These are phyloP conservation scores for Penaeus monodon DNA, from an alignment of 2,888 invertebrate species.

Conservation along the genomic window DNA sequence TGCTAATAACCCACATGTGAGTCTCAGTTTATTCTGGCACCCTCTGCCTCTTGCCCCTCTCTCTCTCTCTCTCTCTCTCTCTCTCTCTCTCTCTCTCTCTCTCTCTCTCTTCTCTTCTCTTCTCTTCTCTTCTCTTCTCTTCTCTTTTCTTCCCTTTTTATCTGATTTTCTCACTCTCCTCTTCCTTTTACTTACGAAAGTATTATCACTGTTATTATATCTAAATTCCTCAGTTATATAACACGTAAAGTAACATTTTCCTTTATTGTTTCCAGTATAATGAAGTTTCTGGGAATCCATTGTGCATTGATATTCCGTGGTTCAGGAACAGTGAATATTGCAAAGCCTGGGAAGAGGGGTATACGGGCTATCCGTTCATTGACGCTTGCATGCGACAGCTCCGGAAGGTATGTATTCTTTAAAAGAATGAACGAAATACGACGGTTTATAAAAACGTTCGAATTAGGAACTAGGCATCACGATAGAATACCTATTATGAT, in stretches of 20 bases:
- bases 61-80: too few relatives aligned
- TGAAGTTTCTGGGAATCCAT: constrained; percentile 79
- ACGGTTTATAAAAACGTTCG: background rate
- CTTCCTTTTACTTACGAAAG: too few relatives aligned
- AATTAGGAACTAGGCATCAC: background rate
- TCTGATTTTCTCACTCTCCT: too few relatives aligned
- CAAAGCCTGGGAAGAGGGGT: constrained; percentile 74
- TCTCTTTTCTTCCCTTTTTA: too few relatives aligned
- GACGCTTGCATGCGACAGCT: constrained; percentile 83
- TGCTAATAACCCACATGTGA: constrained; percentile 74
- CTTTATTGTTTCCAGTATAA: constrained; percentile 38
- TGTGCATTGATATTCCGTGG: constrained; percentile 82
- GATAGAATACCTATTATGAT: background rate
- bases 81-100: too few relatives aligned
- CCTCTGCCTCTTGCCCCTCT: too few relatives aligned
- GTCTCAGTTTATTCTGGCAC: background rate
- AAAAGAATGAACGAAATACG: background rate
- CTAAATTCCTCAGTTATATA: too few relatives aligned
- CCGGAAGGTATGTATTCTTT: constrained; percentile 66
- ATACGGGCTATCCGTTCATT: constrained; percentile 80
- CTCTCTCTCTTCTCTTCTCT: too few relatives aligned
- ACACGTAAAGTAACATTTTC: background rate
- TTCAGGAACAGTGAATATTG: constrained; percentile 70
- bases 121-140: too few relatives aligned
- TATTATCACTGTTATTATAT: too few relatives aligned